phyloP scores from a whole-genome alignment of 2,888 invertebrate species.

The Yponomeuta evonymella region DNA sequence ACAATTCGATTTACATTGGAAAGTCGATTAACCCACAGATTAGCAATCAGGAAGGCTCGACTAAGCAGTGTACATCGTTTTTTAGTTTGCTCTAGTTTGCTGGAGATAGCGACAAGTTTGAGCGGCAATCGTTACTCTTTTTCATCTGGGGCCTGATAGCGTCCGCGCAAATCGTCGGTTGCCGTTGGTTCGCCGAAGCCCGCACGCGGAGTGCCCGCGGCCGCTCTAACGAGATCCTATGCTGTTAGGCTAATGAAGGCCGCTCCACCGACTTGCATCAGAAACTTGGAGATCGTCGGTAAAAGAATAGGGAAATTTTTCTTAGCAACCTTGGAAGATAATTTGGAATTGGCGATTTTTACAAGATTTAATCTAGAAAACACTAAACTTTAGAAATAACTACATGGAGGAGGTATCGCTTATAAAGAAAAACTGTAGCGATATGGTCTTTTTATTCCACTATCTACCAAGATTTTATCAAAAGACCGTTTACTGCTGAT shows the following conservation, averaged over 20 bases:
- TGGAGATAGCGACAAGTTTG: too few relatives aligned
- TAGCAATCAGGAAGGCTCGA: too few relatives aligned
- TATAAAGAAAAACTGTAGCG: too few relatives aligned
- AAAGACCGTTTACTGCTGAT: neutral
- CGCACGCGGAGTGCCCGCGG: slow-evolving; percentile 11
- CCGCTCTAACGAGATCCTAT: neutral
- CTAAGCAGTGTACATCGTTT: too few relatives aligned
- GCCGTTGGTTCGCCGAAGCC: slow-evolving; percentile 11
- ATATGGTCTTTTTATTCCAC: too few relatives aligned
- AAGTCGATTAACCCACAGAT: too few relatives aligned
- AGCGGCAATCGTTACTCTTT: neutral
- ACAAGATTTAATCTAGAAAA: neutral
- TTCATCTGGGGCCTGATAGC: neutral
- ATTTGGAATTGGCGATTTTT: neutral
- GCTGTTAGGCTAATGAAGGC: slow-evolving; percentile 12
- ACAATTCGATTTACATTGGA: too few relatives aligned
- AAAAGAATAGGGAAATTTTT: neutral
- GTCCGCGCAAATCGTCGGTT: slow-evolving; percentile 1
- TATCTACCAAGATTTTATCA: too few relatives aligned
- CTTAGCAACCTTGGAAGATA: neutral
- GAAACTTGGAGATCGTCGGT: neutral
- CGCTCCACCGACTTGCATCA: neutral
- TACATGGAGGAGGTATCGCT: neutral
- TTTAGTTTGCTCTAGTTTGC: too few relatives aligned
- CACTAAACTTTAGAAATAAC: neutral